Evolutionary conservation across 2,797 vertebrate genomes (phyloP), one percentile per base, ranked within the genome.

Genomic region (Crocodylus rhombifer): DNA sequence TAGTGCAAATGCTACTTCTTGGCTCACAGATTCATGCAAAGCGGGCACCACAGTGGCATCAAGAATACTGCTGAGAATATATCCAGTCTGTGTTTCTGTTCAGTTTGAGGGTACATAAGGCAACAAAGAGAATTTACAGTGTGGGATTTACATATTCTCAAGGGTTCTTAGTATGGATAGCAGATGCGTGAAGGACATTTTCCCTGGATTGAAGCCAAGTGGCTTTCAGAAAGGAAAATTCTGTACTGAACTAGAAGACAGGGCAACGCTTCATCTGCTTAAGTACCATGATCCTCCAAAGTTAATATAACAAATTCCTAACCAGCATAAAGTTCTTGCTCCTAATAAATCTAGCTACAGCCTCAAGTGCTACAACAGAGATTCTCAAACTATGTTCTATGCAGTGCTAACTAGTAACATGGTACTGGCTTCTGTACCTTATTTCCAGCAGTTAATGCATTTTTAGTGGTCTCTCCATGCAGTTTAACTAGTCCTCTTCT

Each of bases 381-480:
- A 75, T 58, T 36, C n/a, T 42, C 62, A 83, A 4, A 20, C 14
- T 42, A 36, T 25, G 28, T 56, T 82, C 77, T 42, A 60, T 60
- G 10, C 28, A 61, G 71, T 89, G 56, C 71, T 83, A 58, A 88
- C 58, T 1, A 3, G 51, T 79, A 55, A 84, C 21, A 9, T 25
- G 25, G 28, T 14, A 58, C 62, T 78, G 87, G 74, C 64, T 95
- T 77, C 75, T 6, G 42, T 1, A 1, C 55, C 74, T 69, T 55
- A 92, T 80, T 96, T 94, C 87, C 81, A 93, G 58, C 76, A 94
- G 84, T 67, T 1, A 1, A 92, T 92, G 83, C 56, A 81, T 30
- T 30, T 30, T 30, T 30, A 30, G 30, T 30, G 30, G 30, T 30
- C 30, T 30, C 30, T 30, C 30, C 30, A 30, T 30, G 30, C 30